Base-by-base conservation (phyloP, 2,797 vertebrate species). In the Mus minutoides region DNA sequence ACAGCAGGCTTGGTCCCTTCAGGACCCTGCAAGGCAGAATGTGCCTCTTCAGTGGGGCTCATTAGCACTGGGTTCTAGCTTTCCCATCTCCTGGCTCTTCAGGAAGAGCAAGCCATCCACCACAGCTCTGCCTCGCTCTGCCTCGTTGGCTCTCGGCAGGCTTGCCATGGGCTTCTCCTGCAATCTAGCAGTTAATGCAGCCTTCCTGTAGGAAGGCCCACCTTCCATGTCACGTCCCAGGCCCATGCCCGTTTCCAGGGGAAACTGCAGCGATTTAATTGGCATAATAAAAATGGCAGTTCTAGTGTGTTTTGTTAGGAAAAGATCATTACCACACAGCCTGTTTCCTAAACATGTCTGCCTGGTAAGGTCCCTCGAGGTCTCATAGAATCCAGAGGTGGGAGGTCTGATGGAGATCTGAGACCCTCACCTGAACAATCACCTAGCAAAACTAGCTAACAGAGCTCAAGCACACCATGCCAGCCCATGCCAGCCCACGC, bases 361-460 rank as follows among this genome's bases (percentile, higher is more conserved):
- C 94, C 96, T 97, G 94, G 95, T 96, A 91, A 56, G 88, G 94
- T 97, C 97, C 97, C 98, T 95, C 22, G 2, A 34, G 97, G 94
- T 97, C 95, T 82, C 4, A 93, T 6, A 31, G 78, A 60, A 37
- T 75, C 56, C 0, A 34, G 71, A 58, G 87, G 91, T 1, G 0
- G 77, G 83, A 73, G 76, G 52, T 17, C 19, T 77, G 79, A 90
- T 94, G 96, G 91, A 94, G 95, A 91, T 73, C 17, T 52, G 88
- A 97, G 96, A 75, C 96, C 96, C 94, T 97, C 85, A 97, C 98
- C 97, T 97, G 95, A 96, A 76, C 94, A 96, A 97, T 97, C 98
- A 80, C 96, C 37, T n/a, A 11, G 75, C 90, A 88, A 82, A 93
- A 9, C 7, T 54, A 88, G 94, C 71, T 67, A 34, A 52, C 3